Conservation (phyloP, 2,113 vertebrate species). For the Hippocampus comes region DNA sequence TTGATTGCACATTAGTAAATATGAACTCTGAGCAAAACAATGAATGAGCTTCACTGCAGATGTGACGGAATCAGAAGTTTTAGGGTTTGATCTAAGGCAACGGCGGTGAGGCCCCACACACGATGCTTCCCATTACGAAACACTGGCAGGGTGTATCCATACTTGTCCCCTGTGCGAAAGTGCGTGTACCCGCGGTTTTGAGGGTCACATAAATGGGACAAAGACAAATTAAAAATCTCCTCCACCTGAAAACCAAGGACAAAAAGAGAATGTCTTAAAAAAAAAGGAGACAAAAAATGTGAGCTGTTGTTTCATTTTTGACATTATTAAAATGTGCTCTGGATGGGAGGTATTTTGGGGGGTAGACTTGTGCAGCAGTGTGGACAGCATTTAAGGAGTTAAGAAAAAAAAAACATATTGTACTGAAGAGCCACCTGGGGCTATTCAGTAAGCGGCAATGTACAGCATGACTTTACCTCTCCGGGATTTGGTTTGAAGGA, state of each 20-base stretch:
- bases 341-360: too few species aligned
- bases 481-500: slow-evolving; percentile 78
- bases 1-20: slow-evolving; percentile 6
- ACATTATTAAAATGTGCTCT: not conserved
- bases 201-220: slow-evolving; percentile 77
- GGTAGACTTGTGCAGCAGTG: not conserved
- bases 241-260: slow-evolving; percentile 76
- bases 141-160: slow-evolving; percentile 82
- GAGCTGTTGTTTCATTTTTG: not conserved
- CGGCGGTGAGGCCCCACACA: slow-evolving; percentile 88
- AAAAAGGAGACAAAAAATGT: not conserved
- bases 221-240: slow-evolving; percentile 81
- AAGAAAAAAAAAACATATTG: too few species aligned
- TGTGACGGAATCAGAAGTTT: slow-evolving; percentile 64
- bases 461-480: slow-evolving; percentile 72
- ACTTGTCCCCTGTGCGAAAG: slow-evolving; percentile 74
- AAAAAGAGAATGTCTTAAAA: not conserved
- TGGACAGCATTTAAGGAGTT: too few species aligned
- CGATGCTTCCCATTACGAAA: slow-evolving; percentile 80
- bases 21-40: not conserved
- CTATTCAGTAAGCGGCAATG: too few species aligned
- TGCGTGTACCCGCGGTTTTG: slow-evolving; percentile 85
- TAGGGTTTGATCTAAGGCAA: slow-evolving; percentile 78
- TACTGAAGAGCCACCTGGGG: too few species aligned
- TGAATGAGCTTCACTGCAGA: not conserved